phyloP scores from a whole-genome alignment of 2,113 vertebrate species.

The Colistium nudipinnis region DNA sequence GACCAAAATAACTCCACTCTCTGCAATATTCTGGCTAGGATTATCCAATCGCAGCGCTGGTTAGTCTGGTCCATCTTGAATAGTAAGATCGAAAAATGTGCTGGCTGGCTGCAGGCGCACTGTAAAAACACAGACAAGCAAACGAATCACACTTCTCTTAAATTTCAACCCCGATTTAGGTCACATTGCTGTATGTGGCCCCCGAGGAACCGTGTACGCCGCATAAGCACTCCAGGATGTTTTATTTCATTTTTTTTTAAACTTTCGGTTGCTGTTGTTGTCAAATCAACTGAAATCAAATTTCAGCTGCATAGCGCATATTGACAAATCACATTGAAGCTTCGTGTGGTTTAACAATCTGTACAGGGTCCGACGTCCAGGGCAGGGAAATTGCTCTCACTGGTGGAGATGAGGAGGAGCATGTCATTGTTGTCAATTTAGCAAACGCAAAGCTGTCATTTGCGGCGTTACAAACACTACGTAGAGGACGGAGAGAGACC shows the following conservation, averaged over 20 bases:
- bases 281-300: too few species aligned
- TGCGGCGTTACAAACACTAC: too few species aligned
- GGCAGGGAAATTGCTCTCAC: too few species aligned
- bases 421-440: too few species aligned
- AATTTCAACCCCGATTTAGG: slow-evolving; percentile 6
- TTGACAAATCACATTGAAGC: too few species aligned
- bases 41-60: slow-evolving; percentile 3
- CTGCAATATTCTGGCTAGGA: neutral
- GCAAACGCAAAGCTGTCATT: slow-evolving; percentile 14
- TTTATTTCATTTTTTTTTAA: too few species aligned
- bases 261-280: too few species aligned
- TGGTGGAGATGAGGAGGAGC: too few species aligned
- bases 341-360: too few species aligned
- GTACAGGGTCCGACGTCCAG: too few species aligned
- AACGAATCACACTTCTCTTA: slow-evolving; percentile 15
- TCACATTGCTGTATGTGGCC: neutral
- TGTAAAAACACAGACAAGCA: neutral
- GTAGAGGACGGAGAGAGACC: slow-evolving; percentile 36
- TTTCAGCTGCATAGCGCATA: too few species aligned
- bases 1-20: neutral
- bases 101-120: neutral
- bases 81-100: neutral
- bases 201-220: neutral
- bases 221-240: too few species aligned
- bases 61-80: neutral